These are phyloP conservation scores for Chrosomus eos DNA, from an alignment of 2,797 vertebrate species.

Conservation along the genomic window DNA sequence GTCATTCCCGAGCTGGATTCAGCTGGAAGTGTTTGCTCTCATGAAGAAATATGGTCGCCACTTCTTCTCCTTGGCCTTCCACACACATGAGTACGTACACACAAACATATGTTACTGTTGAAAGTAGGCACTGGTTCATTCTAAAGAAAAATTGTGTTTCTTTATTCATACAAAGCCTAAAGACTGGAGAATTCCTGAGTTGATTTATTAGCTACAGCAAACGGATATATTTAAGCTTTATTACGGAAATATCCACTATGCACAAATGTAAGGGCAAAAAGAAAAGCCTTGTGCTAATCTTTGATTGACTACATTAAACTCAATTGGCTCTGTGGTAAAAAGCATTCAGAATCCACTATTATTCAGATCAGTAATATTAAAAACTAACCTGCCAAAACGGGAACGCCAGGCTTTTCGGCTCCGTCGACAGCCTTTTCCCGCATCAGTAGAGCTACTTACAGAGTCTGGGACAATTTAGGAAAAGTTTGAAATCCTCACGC, in stretches of 20 bases:
- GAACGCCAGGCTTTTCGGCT: conserved; percentile 40
- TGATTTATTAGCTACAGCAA: not conserved
- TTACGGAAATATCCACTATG: conserved; percentile 21
- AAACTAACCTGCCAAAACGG: conserved; percentile 49
- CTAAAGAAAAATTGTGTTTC: not conserved
- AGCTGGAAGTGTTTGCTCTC: conserved; percentile 78
- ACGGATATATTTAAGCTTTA: conserved; percentile 27
- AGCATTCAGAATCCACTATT: conserved; percentile 56
- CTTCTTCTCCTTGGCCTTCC: conserved; percentile 59
- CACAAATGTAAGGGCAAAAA: not conserved
- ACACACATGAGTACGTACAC: not conserved
- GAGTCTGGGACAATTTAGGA: conserved; percentile 66
- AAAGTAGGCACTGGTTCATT: not conserved
- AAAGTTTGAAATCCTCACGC: conserved; percentile 71
- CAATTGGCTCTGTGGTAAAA: conserved; percentile 50
- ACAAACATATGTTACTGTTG: not conserved
- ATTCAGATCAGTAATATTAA: conserved; percentile 57
- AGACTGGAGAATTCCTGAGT: not conserved
- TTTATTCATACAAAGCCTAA: not conserved
- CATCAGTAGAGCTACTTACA: conserved; percentile 63
- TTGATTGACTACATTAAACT: conserved; percentile 53
- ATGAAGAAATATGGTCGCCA: conserved; percentile 84
- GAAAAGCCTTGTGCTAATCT: conserved; percentile 57
- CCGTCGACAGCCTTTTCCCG: conserved; percentile 36
- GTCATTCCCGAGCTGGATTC: conserved; percentile 79